phyloP scores from a whole-genome alignment of 2,797 vertebrate genomes.

The Anguilla obscura region DNA sequence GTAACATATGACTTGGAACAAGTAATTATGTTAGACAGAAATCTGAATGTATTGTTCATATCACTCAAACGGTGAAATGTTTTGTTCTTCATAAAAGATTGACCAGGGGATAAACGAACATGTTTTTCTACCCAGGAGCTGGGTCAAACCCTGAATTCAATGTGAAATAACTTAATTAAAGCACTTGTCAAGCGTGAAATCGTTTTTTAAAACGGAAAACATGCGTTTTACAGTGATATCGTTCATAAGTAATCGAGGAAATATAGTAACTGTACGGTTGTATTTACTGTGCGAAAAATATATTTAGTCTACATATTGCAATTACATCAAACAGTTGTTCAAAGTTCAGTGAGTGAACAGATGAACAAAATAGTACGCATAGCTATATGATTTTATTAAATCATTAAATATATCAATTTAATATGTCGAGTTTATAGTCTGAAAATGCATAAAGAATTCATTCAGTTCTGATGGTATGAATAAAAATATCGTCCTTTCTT shows the following conservation, averaged over 20 bases:
- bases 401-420: neutral
- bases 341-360: neutral
- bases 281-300: neutral
- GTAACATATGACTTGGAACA: neutral
- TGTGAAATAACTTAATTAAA: neutral
- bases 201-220: neutral
- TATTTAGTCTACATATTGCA: neutral
- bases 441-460: neutral
- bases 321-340: neutral
- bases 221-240: neutral
- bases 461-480: neutral
- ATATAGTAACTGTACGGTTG: neutral
- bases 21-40: neutral
- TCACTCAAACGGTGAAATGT: neutral
- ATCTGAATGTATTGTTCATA: neutral
- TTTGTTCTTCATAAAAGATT: neutral
- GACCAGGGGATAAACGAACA: neutral
- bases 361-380: neutral
- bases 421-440: neutral
- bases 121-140: neutral
- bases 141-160: neutral
- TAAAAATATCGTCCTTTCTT: neutral
- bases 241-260: neutral
- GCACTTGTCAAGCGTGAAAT: neutral
- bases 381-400: neutral